These are phyloP conservation scores for Malthinus flaveolus DNA, from an alignment of 2,888 invertebrate genomes.

Conservation along the genomic window DNA sequence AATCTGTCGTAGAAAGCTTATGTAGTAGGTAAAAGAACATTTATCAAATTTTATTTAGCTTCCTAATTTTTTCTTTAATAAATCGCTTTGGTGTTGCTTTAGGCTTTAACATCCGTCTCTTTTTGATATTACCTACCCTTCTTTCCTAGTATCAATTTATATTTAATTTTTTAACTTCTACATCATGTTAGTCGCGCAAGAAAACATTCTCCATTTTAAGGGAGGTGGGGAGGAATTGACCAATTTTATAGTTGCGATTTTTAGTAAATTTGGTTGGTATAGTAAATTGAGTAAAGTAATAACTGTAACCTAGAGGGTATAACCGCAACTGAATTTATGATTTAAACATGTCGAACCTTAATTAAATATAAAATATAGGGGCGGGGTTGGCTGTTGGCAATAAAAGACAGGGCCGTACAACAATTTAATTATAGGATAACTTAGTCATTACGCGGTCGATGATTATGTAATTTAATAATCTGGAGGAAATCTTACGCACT, in stretches of 20 bases:
- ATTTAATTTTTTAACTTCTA: background rate
- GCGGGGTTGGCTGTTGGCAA: slow-evolving; percentile 26
- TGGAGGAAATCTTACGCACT: slow-evolving; percentile 2
- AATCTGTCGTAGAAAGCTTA: slow-evolving; percentile 9
- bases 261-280: too few relatives aligned
- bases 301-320: slow-evolving; percentile 20
- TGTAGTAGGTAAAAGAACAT: slow-evolving; percentile 9
- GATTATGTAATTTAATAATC: slow-evolving; percentile 5
- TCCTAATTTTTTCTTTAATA: slow-evolving; percentile 19
- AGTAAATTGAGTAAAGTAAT: slow-evolving; percentile 11
- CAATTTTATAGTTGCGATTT: slow-evolving; percentile 3
- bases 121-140: background rate
- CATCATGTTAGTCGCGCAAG: too few relatives aligned
- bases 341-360: slow-evolving; percentile 35
- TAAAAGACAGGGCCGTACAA: slow-evolving; percentile 30
- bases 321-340: slow-evolving; percentile 28
- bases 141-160: background rate
- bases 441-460: slow-evolving; percentile 28
- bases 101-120: slow-evolving; percentile 8
- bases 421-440: slow-evolving; percentile 32
- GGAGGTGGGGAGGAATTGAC: too few relatives aligned
- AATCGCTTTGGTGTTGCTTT: slow-evolving; percentile 13
- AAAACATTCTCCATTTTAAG: too few relatives aligned
- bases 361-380: slow-evolving; percentile 35
- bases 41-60: slow-evolving; percentile 18